Evolutionary conservation across 2,888 invertebrate species (phyloP), one percentile per base, ranked within the genome.

Genomic region (Andricus curvator): DNA sequence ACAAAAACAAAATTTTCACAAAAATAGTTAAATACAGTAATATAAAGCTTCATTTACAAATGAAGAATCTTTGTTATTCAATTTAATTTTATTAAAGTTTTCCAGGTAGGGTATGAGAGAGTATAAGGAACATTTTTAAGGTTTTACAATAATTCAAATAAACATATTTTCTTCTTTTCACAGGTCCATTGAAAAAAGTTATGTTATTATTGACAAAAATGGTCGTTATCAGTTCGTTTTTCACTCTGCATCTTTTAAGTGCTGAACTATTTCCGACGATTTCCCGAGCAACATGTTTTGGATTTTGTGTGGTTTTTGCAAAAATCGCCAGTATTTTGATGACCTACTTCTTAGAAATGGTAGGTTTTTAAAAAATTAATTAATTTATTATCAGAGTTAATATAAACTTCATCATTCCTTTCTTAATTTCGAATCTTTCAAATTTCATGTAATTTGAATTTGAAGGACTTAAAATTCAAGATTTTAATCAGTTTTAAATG

Each of bases 281-380:
- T 77, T 88, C 91, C 66, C 90, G 93, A 60, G 92, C 91, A 13
- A 88, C 91, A 60, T 92, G 91, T 68, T 86, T 93, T 60, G 94
- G 94, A 41, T 86, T 93, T 15, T 94, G 94, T 86, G 92, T 93
- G 2, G 93, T 93, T 86, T 92, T 93, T 85, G 93, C 93, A 6
- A 90, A 94, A 82, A 89, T 94, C 20, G 94, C 94, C 1, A 93
- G 93, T 74, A 90, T 94, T 29, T 74, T 74, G 33, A 93, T 93
- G 29, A 93, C 93, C 17, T 93, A 93, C 84, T 83, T 92, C 64
- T 85, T 93, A 83, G 83, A 89, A 48, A 81, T 89, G 85, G 92
- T 92, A 85, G 84, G 89, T 78, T 84, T 51, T 48, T 56, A 11
- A 76, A 76, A 51, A 33, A 9, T 48, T 0, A 51, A 51, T 68